phyloP scores from a whole-genome alignment of 2,797 vertebrate genomes.

The Chloroceryle inda region DNA sequence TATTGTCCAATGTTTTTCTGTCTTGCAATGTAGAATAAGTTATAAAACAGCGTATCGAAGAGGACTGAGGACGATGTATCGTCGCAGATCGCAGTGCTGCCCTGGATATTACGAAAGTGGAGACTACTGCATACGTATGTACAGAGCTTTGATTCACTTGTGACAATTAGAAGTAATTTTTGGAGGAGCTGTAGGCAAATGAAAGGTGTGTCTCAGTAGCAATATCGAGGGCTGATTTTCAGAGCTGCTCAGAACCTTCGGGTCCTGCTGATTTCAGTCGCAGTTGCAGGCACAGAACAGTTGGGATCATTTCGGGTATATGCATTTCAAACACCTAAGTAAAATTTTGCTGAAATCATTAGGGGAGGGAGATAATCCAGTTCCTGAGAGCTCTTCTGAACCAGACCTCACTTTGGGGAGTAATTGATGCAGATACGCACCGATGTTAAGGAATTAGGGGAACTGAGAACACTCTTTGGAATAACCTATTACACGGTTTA shows the following conservation, averaged over 20 bases:
- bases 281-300: not conserved
- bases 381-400: not conserved
- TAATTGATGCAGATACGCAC: not conserved
- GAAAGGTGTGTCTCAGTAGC: too few relatives aligned
- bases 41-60: constrained; percentile 97
- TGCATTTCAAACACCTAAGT: not conserved
- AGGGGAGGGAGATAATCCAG: not conserved
- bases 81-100: constrained; percentile 96
- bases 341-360: not conserved
- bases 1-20: constrained; percentile 68
- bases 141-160: not conserved
- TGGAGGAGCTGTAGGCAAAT: not conserved
- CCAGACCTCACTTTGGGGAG: not conserved
- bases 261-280: not conserved
- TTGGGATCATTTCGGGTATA: accelerated
- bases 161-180: not conserved
- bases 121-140: constrained; percentile 94
- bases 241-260: not conserved
- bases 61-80: constrained; percentile 95
- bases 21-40: constrained; percentile 89
- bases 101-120: constrained; percentile 96
- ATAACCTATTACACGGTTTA: not conserved
- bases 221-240: not conserved
- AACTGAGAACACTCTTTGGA: not conserved
- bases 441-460: not conserved